Evolutionary conservation across 2,888 invertebrate genomes (phyloP).

Genomic region (Mesoligia furuncula): DNA sequence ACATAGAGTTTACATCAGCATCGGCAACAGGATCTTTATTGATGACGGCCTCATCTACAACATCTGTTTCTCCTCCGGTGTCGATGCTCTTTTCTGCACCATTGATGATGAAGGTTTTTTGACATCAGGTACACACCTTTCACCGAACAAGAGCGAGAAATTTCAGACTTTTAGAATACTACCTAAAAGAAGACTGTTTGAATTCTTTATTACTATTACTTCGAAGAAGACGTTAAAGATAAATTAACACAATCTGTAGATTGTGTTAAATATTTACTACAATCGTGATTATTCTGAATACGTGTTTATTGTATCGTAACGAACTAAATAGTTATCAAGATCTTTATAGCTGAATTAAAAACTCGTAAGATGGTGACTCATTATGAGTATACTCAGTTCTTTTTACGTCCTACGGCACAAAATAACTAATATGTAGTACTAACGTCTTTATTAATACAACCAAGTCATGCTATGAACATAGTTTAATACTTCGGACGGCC

Average conservation of each 20-base stretch:
- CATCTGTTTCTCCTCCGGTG: conserved; percentile 51
- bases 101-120: conserved; percentile 95
- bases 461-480: not conserved
- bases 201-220: not conserved
- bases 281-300: not conserved
- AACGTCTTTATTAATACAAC: not conserved
- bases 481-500: not conserved
- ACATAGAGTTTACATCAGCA: too few relatives aligned
- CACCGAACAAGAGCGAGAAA: not conserved
- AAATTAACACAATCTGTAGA: not conserved
- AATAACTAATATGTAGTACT: too few relatives aligned
- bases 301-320: conserved; percentile 3
- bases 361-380: conserved; percentile 11
- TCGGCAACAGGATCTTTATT: not conserved
- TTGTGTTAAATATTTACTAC: not conserved
- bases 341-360: conserved; percentile 16
- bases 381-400: not conserved
- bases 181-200: not conserved
- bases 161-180: not conserved
- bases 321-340: not conserved
- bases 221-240: not conserved
- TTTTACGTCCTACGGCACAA: conserved; percentile 1
- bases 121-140: not conserved
- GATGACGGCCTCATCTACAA: not conserved
- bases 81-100: conserved; percentile 92